These are phyloP conservation scores for Parnassius apollo DNA, from an alignment of 2,888 invertebrate genomes.

Conservation along the genomic window DNA sequence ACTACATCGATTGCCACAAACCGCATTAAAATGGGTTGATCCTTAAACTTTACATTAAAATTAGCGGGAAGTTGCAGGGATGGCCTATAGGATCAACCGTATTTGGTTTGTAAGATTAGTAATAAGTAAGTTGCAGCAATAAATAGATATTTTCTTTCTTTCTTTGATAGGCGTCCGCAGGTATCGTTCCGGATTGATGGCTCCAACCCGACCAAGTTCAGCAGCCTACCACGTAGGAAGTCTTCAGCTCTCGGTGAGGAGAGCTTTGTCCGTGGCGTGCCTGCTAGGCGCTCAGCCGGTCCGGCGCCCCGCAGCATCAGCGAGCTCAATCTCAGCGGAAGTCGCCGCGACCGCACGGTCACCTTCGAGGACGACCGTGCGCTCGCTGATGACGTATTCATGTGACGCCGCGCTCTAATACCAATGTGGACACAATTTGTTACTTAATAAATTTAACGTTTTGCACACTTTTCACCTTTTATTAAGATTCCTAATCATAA, in stretches of 20 bases:
- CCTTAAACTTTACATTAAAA: too few relatives aligned
- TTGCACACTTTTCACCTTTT: not conserved
- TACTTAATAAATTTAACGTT: slow-evolving; percentile 52
- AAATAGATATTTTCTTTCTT: too few relatives aligned
- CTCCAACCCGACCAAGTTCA: slow-evolving; percentile 74
- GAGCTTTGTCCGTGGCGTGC: slow-evolving; percentile 84
- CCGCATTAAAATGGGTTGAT: too few relatives aligned
- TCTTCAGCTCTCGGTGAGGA: slow-evolving; percentile 57
- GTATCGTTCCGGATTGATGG: slow-evolving; percentile 64
- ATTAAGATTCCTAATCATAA: not conserved
- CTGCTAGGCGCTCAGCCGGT: slow-evolving; percentile 81
- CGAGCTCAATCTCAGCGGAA: slow-evolving; percentile 88
- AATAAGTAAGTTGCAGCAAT: too few relatives aligned
- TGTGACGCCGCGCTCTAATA: slow-evolving; percentile 80
- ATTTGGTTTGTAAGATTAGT: too few relatives aligned
- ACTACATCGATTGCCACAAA: too few relatives aligned
- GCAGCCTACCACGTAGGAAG: slow-evolving; percentile 78
- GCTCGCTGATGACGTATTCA: slow-evolving; percentile 87
- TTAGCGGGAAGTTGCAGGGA: too few relatives aligned
- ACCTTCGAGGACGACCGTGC: slow-evolving; percentile 42
- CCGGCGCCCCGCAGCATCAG: slow-evolving; percentile 88
- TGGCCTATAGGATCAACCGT: too few relatives aligned
- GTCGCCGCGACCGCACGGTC: slow-evolving; percentile 38
- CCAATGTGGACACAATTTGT: slow-evolving; percentile 50
- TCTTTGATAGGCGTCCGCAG: slow-evolving; percentile 46